Evolutionary conservation across 2,888 invertebrate genomes (phyloP).

Genomic region (Axea sp.): DNA sequence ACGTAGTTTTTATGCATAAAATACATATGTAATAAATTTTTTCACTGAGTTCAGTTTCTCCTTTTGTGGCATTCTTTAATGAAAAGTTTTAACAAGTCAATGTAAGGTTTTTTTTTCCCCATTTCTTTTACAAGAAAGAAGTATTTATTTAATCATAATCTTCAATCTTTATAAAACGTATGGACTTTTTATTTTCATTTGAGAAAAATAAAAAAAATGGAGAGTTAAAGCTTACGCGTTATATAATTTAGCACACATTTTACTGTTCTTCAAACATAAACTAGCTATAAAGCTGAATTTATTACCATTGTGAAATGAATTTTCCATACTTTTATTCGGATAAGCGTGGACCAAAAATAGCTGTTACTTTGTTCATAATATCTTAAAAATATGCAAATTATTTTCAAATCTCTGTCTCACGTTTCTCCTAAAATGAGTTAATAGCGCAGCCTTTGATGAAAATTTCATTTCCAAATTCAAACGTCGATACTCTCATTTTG

Average conservation of each 20-base stretch:
- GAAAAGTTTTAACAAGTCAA: constrained; percentile 7
- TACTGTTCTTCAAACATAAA: constrained; percentile 10
- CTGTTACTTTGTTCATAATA: too few relatives aligned
- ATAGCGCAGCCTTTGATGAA: too few relatives aligned
- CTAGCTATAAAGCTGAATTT: constrained; percentile 25
- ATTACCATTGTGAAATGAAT: constrained; percentile 35
- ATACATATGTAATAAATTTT: constrained; percentile 17
- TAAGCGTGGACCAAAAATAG: not conserved
- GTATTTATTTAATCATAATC: constrained; percentile 12
- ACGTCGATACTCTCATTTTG: too few relatives aligned
- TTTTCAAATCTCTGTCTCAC: too few relatives aligned
- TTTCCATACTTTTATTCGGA: constrained; percentile 18
- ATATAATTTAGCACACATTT: constrained; percentile 33
- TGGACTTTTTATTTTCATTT: constrained; percentile 9
- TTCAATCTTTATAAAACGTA: constrained; percentile 5
- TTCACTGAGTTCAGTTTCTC: constrained; percentile 24
- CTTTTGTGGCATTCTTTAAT: constrained; percentile 1
- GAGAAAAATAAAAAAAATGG: constrained; percentile 12
- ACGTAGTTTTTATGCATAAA: too few relatives aligned
- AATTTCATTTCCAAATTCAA: too few relatives aligned
- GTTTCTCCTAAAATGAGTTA: too few relatives aligned
- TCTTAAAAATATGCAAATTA: too few relatives aligned
- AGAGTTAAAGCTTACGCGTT: constrained; percentile 14
- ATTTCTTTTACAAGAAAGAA: constrained; percentile 10
- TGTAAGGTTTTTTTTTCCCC: not conserved